Evolutionary conservation across 2,113 vertebrate species (phyloP), one percentile per base, ranked within the genome.

Genomic region (Perca fluviatilis): DNA sequence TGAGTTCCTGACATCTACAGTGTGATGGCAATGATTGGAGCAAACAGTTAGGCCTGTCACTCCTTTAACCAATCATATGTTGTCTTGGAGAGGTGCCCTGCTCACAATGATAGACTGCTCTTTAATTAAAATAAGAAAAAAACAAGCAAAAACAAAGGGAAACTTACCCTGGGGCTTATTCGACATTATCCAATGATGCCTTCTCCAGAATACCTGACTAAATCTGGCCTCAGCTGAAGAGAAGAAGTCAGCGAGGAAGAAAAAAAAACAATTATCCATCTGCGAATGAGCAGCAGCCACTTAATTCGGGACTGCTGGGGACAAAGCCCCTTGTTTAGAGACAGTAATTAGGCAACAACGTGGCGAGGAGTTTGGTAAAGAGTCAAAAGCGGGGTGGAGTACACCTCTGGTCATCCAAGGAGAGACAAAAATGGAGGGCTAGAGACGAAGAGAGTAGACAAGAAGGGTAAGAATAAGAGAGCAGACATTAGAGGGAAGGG

Each of bases 301-400:
- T 88, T 82, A 79, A 86, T 86, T 90, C 80, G 87, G 64, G 86
- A 85, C 86, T 86, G 69, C 70, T 86, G 80, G 84, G 86, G 85
- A 88, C 74, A 79, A 67, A 83, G 57, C 53, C 73, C 47, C 79
- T 82, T 86, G 82, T 90, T 88, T 92, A 70, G 83, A 86, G 75
- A 84, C 80, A 84, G 83, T 88, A 78, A 89, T 93, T 88, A 89
- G 84, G 82, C 72, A 73, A 88, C 79, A 86, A 81, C 80, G 78
- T 78, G 78, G 75, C 27, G 30, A 78, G 53, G n/a, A 85, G 73
- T 61, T 63, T 85, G 64, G 67, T 65, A 43, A 72, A 61, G 66
- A 88, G 77, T 74, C 6, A 56, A 61, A 77, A 65, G 57, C 43
- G 43, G 71, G 67, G 51, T 53, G 57, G 67, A 73, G 62, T 79